Base-by-base conservation (phyloP, 2,888 invertebrate species). In the Ectemnius continuus region DNA sequence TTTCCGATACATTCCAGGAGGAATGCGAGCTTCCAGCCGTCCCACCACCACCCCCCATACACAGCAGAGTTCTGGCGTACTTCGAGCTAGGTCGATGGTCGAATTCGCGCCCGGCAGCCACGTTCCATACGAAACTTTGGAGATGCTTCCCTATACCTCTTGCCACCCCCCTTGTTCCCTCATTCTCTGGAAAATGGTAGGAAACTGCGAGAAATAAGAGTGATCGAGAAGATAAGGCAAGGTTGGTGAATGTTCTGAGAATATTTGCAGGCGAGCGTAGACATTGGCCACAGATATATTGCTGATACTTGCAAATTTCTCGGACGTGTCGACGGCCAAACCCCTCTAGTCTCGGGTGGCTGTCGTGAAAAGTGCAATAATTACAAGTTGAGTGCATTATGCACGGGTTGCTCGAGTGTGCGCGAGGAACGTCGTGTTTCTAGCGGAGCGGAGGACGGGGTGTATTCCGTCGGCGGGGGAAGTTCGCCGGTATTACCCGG, bases 371-470 rank as follows among this genome's bases (percentile, higher is more conserved):
- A 70, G 68, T 59, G 78, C 73, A 75, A 81, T 84, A 84, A 84
- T 84, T 82, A 78, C 84, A 75, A 84, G 83, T 84, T 84, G 75
- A 82, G 77, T 84, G 78, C 83, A 85, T 87, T 86, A 84, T 86
- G 76, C 80, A 86, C 87, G 82, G 84, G 1, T 85, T 80, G 84
- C 80, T 36, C 82, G 82, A 80, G 73, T 52, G 52, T 78, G 75
- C 80, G 83, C 73, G 83, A 84, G 82, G 82, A 84, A 84, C 85
- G 85, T 87, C 87, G 80, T 82, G 81, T 83, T 86, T 83, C 78
- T 79, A 76, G 62, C 79, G 80, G 71, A 73, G 72, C 71, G 74
- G 61, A 48, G 74, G 61, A 48, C 52, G 36, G 65, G 59, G 48
- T 52, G 70, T 61, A 63, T 67, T 62, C 61, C 60, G 63, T 8